phyloP scores from a whole-genome alignment of 2,888 invertebrate species.

The Tenthredo mesomela region DNA sequence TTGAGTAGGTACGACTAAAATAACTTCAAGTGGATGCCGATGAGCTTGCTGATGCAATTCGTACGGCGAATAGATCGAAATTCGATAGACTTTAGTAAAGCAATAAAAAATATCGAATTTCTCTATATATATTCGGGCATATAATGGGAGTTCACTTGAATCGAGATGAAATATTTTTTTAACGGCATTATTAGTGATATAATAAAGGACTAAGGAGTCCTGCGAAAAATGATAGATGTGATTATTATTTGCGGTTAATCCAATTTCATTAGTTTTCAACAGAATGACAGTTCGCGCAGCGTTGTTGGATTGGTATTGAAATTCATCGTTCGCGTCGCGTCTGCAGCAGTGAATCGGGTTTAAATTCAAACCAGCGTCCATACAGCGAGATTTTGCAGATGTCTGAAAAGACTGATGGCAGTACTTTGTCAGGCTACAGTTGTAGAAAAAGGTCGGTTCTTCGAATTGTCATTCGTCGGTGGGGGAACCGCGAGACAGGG shows the following conservation, averaged over 20 bases:
- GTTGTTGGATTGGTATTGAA: slow-evolving; percentile 4
- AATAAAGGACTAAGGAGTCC: neutral
- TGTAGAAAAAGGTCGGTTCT: slow-evolving; percentile 32
- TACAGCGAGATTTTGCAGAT: slow-evolving; percentile 21
- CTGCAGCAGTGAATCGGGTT: slow-evolving; percentile 17
- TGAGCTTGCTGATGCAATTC: neutral
- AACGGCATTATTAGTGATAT: neutral
- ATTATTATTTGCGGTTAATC: neutral
- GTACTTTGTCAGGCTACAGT: slow-evolving; percentile 42
- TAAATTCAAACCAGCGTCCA: slow-evolving; percentile 30
- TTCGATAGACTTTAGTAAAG: neutral
- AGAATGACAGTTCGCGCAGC: neutral
- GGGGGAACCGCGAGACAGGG: neutral
- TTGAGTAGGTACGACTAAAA: slow-evolving; percentile 37
- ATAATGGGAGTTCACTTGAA: neutral
- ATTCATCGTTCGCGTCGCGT: slow-evolving; percentile 36
- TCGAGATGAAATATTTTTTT: neutral
- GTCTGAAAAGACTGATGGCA: slow-evolving; percentile 40
- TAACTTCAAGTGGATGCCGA: neutral
- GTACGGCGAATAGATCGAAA: neutral
- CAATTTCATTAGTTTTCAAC: neutral
- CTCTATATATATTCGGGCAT: neutral
- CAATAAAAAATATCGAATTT: neutral
- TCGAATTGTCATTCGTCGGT: slow-evolving; percentile 44
- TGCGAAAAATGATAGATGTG: neutral